A percentile compares a stretch with the other conserved stretches of the same genome.
These are phyloP conservation scores for Chiroxiphia lanceolata DNA, from an alignment of 2,797 vertebrate species.

Conservation along the genomic window DNA sequence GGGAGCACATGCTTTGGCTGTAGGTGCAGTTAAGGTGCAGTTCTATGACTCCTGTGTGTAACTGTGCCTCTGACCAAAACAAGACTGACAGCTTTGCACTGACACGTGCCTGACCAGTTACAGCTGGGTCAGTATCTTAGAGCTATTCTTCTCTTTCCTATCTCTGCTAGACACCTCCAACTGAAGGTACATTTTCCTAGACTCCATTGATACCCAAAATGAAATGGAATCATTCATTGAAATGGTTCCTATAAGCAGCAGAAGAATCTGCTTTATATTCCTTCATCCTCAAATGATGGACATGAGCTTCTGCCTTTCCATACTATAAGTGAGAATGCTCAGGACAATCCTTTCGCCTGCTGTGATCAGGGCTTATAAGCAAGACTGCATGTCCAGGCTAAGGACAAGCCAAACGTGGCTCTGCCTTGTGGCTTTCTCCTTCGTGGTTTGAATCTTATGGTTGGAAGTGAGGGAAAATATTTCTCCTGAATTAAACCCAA, in stretches of 20 bases:
- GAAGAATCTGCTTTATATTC: neutral
- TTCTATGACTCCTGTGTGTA: neutral
- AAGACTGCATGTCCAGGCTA: neutral
- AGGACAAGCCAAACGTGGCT: neutral
- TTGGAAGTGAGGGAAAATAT: neutral
- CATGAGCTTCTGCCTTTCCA: neutral
- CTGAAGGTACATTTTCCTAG: neutral
- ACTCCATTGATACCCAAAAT: neutral
- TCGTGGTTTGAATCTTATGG: neutral
- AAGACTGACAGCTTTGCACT: neutral
- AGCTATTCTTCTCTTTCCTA: neutral
- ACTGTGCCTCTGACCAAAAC: neutral
- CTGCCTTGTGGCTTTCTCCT: neutral
- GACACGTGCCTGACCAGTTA: neutral
- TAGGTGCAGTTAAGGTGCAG: neutral
- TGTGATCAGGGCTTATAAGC: neutral
- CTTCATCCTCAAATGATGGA: neutral
- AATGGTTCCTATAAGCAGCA: neutral
- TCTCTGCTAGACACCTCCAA: neutral
- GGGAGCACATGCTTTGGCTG: neutral
- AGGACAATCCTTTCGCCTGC: neutral
- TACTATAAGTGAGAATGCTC: neutral
- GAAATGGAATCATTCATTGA: neutral
- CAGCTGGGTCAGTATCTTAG: neutral
- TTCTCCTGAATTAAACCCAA: neutral